These are phyloP conservation scores for Regulus satrapa DNA, from an alignment of 2,113 vertebrate species.

Conservation along the genomic window DNA sequence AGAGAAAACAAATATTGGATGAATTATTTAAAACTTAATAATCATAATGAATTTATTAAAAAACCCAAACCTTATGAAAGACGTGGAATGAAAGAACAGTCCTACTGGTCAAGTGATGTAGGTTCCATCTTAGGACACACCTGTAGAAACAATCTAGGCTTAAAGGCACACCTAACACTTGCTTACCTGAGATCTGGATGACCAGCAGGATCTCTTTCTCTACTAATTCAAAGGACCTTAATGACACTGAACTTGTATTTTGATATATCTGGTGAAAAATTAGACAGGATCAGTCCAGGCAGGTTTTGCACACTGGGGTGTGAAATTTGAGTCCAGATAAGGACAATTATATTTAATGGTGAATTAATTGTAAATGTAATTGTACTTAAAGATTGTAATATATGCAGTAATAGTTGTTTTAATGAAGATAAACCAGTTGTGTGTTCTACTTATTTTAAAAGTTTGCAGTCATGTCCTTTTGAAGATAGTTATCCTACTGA, in stretches of 20 bases:
- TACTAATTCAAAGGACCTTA: background rate
- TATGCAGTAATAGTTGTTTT: background rate
- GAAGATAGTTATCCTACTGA: background rate
- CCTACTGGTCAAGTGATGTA: background rate
- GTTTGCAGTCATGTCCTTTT: background rate
- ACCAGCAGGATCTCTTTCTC: background rate
- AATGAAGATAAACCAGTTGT: background rate
- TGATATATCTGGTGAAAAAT: background rate
- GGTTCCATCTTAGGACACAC: background rate
- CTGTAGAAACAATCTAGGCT: background rate
- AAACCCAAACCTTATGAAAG: fast-evolving
- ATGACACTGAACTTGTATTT: background rate
- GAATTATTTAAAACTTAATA: background rate
- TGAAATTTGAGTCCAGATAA: background rate
- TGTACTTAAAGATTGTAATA: background rate
- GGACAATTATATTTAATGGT: background rate
- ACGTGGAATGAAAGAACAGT: background rate
- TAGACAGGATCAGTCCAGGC: background rate
- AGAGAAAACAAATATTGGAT: background rate
- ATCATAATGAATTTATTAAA: background rate
- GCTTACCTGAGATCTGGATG: background rate
- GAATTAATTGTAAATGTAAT: no score
- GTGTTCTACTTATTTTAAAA: background rate
- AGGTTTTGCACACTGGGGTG: background rate
- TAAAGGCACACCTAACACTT: background rate